Base-by-base conservation (phyloP, 2,888 invertebrate genomes). In the Meta bourneti region DNA sequence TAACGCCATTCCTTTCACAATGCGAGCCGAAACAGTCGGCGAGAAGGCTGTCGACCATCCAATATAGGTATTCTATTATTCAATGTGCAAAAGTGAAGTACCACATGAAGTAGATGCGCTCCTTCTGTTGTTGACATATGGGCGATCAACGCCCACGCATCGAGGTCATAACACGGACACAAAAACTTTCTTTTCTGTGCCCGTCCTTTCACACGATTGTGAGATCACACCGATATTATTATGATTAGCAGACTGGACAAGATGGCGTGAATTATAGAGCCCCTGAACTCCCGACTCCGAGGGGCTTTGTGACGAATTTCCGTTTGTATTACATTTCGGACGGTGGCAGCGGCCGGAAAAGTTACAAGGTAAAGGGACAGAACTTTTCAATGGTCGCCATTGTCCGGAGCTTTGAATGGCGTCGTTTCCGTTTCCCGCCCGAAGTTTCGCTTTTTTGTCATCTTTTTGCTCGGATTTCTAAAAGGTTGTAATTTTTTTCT, bases 241-340 rank as follows among this genome's bases (percentile, higher is more conserved):
- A 83, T 87, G 34, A 91, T 79, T 72, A 88, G 16, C 20, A 78
- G 71, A 7, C 34, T 16, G 51, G 54, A 84, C 61, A 34, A 79
- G 86, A 78, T 84, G 61, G 91, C 87, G 86, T 91, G 91, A 91
- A 91, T 91, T 91, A 87, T 82, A 51, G 86, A 88, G 91, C 91
- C 88, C 88, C 91, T 91, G 88, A 91, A 89, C 92, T 85, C 88
- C 75, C 71, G 92, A 75, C 89, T 82, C 72, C 70, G n/a, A n/a
- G n/a, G n/a, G 83, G 72, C 74, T 92, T 89, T 85, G 84, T 85
- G 89, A 79, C 77, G 80, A 85, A 80, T 92, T 85, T 92, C 92
- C 92, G 92, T 69, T 83, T 84, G 70, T 92, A 89, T 92, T 89
- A 92, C 92, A 89, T 92, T 92, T 74, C 85, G 70, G 79, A 13